Conservation (phyloP, 2,113 vertebrate genomes). For the Gyps fulvus region DNA sequence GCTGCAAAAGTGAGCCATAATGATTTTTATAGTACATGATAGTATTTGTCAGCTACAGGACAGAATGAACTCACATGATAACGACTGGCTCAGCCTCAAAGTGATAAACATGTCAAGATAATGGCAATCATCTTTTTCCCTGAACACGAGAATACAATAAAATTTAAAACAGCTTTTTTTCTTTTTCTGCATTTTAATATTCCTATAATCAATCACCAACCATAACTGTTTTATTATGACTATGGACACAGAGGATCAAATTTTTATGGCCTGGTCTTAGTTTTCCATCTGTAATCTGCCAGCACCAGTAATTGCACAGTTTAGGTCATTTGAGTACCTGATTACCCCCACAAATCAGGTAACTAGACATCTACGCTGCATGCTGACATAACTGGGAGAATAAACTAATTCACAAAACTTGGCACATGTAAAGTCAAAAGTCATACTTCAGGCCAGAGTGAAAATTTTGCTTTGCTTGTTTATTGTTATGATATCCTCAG, state of each 20-base stretch:
- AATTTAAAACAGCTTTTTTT: slow-evolving; percentile 19
- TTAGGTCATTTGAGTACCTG: slow-evolving; percentile 34
- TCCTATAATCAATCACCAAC: slow-evolving; percentile 41
- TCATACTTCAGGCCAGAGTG: not conserved
- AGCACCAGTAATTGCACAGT: slow-evolving; percentile 11
- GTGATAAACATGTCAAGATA: slow-evolving; percentile 66
- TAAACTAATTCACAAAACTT: slow-evolving; percentile 15
- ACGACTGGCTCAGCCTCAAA: slow-evolving; percentile 29
- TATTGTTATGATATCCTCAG: slow-evolving; percentile 7
- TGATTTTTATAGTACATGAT: slow-evolving; percentile 58
- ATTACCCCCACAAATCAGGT: slow-evolving; percentile 45
- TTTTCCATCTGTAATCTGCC: slow-evolving; percentile 49
- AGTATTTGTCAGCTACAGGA: slow-evolving; percentile 59
- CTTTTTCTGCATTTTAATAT: slow-evolving; percentile 41
- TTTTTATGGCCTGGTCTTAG: slow-evolving; percentile 49
- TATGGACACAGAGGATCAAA: slow-evolving; percentile 49
- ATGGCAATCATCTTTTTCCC: slow-evolving; percentile 11
- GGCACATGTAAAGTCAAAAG: not conserved
- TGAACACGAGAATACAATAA: not conserved
- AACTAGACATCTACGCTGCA: not conserved
- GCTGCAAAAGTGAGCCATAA: slow-evolving; percentile 36
- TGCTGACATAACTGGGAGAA: slow-evolving; percentile 5
- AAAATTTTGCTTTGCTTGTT: slow-evolving; percentile 32
- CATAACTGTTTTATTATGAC: slow-evolving; percentile 46
- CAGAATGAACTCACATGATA: slow-evolving; percentile 44